phyloP scores from a whole-genome alignment of 2,888 invertebrate species.

The Drosophila kuntzei region DNA sequence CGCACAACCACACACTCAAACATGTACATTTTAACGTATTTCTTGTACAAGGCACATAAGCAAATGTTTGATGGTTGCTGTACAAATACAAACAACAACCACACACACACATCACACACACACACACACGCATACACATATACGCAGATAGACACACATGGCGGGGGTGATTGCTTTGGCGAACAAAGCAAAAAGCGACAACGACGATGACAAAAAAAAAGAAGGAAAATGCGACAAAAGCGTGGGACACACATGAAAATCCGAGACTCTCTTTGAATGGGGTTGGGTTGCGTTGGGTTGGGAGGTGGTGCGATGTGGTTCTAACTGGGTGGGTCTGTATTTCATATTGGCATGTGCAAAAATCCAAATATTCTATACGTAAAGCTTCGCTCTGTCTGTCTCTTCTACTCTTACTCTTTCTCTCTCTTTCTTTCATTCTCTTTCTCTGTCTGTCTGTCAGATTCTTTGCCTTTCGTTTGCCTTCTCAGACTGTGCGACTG shows the following conservation, averaged over 20 bases:
- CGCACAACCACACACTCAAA: constrained; percentile 3
- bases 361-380: constrained; percentile 76
- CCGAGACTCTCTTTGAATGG: constrained; percentile 24
- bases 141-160: constrained; percentile 19
- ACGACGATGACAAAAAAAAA: constrained; percentile 33
- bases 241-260: constrained; percentile 71
- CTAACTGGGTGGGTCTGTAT: constrained; percentile 54
- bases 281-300: constrained; percentile 19
- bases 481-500: constrained; percentile 58
- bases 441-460: constrained; percentile 17
- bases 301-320: constrained; percentile 12
- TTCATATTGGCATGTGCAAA: constrained; percentile 80
- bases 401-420: constrained; percentile 13
- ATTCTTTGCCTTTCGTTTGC: constrained; percentile 23
- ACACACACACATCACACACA: constrained; percentile 42
- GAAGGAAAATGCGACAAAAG: constrained; percentile 66
- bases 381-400: constrained; percentile 25
- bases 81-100: constrained; percentile 79
- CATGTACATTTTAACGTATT: constrained; percentile 53
- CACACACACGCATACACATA: constrained; percentile 17
- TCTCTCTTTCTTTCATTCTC: constrained; percentile 7
- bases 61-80: constrained; percentile 83
- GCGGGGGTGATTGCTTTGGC: constrained; percentile 71
- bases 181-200: constrained; percentile 70
- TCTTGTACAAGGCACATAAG: constrained; percentile 61